A percentile compares a stretch with the other conserved stretches of the same genome.
These are phyloP conservation scores for Orthosia gracilis DNA, from an alignment of 2,888 invertebrate species.

Conservation along the genomic window DNA sequence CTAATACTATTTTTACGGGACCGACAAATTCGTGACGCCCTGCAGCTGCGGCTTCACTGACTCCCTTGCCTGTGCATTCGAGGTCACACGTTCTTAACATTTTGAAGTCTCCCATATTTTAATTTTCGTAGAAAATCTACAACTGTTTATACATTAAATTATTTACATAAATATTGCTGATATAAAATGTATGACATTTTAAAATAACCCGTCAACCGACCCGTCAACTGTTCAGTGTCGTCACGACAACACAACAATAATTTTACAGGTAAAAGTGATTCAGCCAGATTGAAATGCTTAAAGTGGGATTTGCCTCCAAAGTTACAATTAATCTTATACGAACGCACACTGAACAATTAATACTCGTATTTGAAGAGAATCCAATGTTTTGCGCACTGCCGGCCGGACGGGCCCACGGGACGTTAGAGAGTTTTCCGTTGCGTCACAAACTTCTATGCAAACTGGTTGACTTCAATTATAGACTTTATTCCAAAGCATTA, in stretches of 20 bases:
- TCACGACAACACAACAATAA: slow-evolving; percentile 1
- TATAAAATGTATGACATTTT: not conserved
- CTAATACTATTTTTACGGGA: slow-evolving; percentile 80
- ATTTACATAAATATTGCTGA: not conserved
- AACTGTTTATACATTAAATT: slow-evolving; percentile 2
- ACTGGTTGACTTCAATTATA: slow-evolving; percentile 36
- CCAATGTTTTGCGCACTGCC: slow-evolving; percentile 68
- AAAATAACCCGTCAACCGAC: slow-evolving; percentile 15
- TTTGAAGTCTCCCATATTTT: slow-evolving; percentile 40
- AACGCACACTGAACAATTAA: slow-evolving; percentile 64
- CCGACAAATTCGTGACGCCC: slow-evolving; percentile 75
- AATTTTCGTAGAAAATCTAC: slow-evolving; percentile 5
- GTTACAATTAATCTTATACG: slow-evolving; percentile 56
- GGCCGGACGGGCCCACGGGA: slow-evolving; percentile 67
- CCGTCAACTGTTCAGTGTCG: not conserved
- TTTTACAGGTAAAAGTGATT: not conserved
- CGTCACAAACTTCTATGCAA: slow-evolving; percentile 34
- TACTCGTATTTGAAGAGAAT: slow-evolving; percentile 67
- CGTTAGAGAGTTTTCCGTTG: slow-evolving; percentile 63
- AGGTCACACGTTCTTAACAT: slow-evolving; percentile 68
- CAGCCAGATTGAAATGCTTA: not conserved
- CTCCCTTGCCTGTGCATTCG: slow-evolving; percentile 68
- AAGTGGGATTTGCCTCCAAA: slow-evolving; percentile 7
- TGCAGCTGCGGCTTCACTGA: not conserved
- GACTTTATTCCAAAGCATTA: slow-evolving; percentile 55